A percentile compares a stretch with the other conserved stretches of the same genome.
Conservation (phyloP, 2,113 vertebrate genomes). For the Siniperca chuatsi region DNA sequence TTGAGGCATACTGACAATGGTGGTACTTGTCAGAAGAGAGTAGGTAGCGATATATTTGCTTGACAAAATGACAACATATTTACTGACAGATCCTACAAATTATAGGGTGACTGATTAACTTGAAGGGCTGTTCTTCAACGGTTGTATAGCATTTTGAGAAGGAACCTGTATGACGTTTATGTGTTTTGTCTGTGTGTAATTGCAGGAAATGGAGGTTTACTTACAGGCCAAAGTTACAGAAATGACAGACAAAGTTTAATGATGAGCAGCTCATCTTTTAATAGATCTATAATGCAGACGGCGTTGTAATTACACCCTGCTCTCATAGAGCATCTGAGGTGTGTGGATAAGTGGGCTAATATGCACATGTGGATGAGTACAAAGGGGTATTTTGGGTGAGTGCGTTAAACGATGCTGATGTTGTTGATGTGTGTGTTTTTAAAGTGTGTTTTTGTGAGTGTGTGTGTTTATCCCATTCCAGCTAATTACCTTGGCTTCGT, state of each 20-base stretch:
- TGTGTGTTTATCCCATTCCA: conserved; percentile 4
- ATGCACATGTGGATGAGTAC: not conserved
- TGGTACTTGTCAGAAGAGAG: too few species aligned
- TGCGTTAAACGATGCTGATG: not conserved
- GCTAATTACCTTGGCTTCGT: conserved; percentile 24
- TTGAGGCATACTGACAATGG: too few species aligned
- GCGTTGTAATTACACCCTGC: not conserved
- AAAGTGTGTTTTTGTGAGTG: conserved; percentile 3
- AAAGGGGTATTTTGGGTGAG: not conserved
- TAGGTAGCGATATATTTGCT: too few species aligned
- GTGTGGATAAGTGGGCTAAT: too few species aligned
- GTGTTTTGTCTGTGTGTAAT: not conserved
- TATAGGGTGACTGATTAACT: too few species aligned
- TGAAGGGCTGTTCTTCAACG: too few species aligned
- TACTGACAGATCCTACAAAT: too few species aligned
- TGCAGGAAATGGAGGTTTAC: not conserved
- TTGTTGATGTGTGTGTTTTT: not conserved
- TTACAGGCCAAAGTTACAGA: not conserved
- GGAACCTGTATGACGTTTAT: not conserved
- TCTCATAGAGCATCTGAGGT: not conserved
- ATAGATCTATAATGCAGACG: not conserved
- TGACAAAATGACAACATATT: too few species aligned
- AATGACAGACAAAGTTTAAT: not conserved
- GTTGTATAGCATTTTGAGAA: not conserved
- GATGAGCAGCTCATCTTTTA: conserved; percentile 23